Evolutionary conservation across 2,113 vertebrate species (phyloP), one percentile per base, ranked within the genome.

Genomic region (Xiphophorus couchianus): DNA sequence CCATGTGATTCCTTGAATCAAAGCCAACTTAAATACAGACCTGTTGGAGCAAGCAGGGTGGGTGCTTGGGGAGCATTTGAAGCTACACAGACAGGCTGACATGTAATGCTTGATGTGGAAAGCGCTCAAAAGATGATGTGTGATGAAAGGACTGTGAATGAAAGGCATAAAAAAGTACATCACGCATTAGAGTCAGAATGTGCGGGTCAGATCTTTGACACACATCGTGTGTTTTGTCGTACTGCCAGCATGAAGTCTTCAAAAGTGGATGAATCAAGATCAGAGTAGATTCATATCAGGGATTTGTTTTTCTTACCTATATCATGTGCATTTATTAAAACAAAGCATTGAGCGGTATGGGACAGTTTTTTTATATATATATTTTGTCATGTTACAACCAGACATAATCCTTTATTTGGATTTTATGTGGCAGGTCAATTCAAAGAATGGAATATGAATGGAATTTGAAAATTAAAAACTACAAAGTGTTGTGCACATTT

Each of bases 21-120:
- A 66, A 66, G 86, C 90, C 89, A 92, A 82, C 64, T 25, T 88
- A 88, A 93, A 91, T 86, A 89, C 33, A 10, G 69, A 82, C 92
- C 54, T 84, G 88, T 84, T 89, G 58, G 71, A 63, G 76, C 92
- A 73, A 73, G 91, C 81, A 71, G 25, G 37, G 51, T n/a, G 22
- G 35, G 14, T 67, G 66, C 71, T 75, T 6, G 1, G 61, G 19
- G 62, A 64, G 66, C 71, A 37, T 76, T 76, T 85, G 69, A 81
- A 84, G 73, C 39, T 62, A 62, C 17, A 42, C 65, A 80, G 27
- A 80, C 62, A 13, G 86, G 86, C 85, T 90, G 72, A 75, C 75
- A 73, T 74, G 60, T 82, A 65, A 58, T 69, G 77, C 72, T 84
- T 88, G 85, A 90, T 58, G 73, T 88, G 51, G 48, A 78, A 9